Conservation (phyloP, 1,140 invertebrate species). For the Drosophila lacertosa region DNA sequence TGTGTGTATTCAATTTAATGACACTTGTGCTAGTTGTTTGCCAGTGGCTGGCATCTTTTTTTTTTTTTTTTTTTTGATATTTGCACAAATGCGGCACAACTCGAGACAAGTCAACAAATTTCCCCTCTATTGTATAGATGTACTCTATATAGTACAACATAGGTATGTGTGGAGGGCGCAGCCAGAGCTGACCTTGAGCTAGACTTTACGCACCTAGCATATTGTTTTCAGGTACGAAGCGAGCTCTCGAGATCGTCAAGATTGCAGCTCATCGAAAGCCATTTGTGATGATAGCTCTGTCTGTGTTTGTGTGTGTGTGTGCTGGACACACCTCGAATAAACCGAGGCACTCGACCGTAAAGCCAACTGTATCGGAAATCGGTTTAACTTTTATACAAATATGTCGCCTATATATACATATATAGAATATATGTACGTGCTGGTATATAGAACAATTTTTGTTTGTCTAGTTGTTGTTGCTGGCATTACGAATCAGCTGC, state of each 20-base stretch:
- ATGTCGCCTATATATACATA: slow-evolving; percentile 14
- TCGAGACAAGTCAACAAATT: slow-evolving; percentile 4
- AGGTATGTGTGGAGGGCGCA: slow-evolving; percentile 19
- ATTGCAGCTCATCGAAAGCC: slow-evolving; percentile 13
- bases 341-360: slow-evolving; percentile 55
- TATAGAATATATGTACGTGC: background rate
- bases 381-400: slow-evolving; percentile 44
- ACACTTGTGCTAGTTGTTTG: slow-evolving; percentile 54
- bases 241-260: slow-evolving; percentile 15
- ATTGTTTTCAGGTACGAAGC: slow-evolving; percentile 28
- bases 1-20: slow-evolving; percentile 43
- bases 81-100: slow-evolving; percentile 57
- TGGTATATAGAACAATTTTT: too few relatives aligned
- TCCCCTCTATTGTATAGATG: slow-evolving; percentile 24
- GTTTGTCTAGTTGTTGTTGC: slow-evolving; percentile 4
- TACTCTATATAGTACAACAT: background rate
- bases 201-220: slow-evolving; percentile 11
- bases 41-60: too few relatives aligned
- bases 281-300: slow-evolving; percentile 16
- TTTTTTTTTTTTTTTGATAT: slow-evolving; percentile 52
- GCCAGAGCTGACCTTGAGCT: slow-evolving; percentile 33
- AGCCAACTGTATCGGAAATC: slow-evolving; percentile 70
- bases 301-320: slow-evolving; percentile 1
- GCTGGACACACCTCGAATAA: slow-evolving; percentile 52
- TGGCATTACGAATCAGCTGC: slow-evolving; percentile 53